Percentiles rank a stretch among this genome's conserved stretches.
phyloP scores from a whole-genome alignment of 2,113 vertebrate genomes.

The Otis tarda region DNA sequence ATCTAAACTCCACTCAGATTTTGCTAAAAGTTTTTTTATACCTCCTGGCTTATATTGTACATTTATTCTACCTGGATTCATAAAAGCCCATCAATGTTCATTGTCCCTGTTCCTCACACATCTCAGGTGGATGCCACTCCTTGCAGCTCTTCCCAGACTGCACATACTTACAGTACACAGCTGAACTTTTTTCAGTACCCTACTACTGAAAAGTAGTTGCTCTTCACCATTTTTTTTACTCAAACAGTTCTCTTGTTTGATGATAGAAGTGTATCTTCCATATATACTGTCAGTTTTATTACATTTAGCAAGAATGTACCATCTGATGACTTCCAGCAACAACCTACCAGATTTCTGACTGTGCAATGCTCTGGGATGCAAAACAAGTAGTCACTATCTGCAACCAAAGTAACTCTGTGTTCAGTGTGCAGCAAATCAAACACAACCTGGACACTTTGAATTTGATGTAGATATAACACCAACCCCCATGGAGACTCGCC shows the following conservation, averaged over 20 bases:
- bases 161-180: background rate
- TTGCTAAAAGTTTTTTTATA: background rate
- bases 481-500: background rate
- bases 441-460: background rate
- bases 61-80: background rate
- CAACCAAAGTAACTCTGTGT: background rate
- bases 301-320: background rate
- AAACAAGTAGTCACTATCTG: background rate
- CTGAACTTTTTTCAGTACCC: background rate
- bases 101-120: background rate
- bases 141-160: background rate
- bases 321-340: background rate
- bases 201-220: background rate
- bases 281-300: background rate
- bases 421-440: background rate
- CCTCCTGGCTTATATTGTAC: background rate
- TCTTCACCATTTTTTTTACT: background rate
- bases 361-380: fast-evolving
- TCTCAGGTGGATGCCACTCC: background rate
- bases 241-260: background rate
- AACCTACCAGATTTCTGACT: background rate
- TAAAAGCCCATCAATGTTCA: background rate
- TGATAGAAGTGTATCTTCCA: background rate
- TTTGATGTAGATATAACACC: background rate
- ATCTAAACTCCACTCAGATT: background rate